A percentile compares a stretch with the other conserved stretches of the same genome.
Evolutionary conservation across 2,797 vertebrate species (phyloP).

Genomic region (Thunnus albacares): DNA sequence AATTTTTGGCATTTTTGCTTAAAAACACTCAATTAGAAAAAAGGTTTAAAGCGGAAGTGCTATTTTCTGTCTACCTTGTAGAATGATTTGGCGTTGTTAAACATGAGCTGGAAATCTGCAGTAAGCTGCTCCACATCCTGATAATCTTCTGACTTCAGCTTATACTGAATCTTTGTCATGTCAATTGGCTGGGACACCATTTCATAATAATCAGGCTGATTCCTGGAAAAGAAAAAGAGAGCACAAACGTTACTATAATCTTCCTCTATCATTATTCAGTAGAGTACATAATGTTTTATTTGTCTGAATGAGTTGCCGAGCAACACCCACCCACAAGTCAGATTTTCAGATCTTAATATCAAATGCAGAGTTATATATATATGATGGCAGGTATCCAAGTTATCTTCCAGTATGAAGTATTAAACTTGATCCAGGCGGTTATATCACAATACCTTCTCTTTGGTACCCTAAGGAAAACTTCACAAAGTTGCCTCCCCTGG

Average conservation of each 20-base stretch:
- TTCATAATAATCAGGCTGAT: slow-evolving; percentile 98
- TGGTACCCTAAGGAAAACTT: slow-evolving; percentile 95
- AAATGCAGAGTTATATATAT: neutral
- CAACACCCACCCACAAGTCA: neutral
- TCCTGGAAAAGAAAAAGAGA: slow-evolving; percentile 83
- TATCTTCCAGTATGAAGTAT: too few species aligned
- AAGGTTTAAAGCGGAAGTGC: neutral
- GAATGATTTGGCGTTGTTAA: slow-evolving; percentile 97
- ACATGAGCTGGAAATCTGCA: slow-evolving; percentile 96
- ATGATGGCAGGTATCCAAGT: neutral
- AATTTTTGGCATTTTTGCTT: neutral
- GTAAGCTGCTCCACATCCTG: slow-evolving; percentile 94
- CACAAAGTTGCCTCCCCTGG: slow-evolving; percentile 94
- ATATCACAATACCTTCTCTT: slow-evolving; percentile 91
- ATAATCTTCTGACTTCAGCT: slow-evolving; percentile 98
- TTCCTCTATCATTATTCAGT: neutral
- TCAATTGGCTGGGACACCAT: slow-evolving; percentile 97
- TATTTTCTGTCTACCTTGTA: slow-evolving; percentile 90
- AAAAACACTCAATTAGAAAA: neutral
- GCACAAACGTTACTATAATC: neutral
- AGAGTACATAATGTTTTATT: neutral
- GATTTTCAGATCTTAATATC: neutral
- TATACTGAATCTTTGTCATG: slow-evolving; percentile 98
- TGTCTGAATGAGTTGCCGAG: neutral
- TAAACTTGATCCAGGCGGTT: neutral